Evolutionary conservation across 2,113 vertebrate species (phyloP), one percentile per base, ranked within the genome.

Genomic region (Vicugna pacos): DNA sequence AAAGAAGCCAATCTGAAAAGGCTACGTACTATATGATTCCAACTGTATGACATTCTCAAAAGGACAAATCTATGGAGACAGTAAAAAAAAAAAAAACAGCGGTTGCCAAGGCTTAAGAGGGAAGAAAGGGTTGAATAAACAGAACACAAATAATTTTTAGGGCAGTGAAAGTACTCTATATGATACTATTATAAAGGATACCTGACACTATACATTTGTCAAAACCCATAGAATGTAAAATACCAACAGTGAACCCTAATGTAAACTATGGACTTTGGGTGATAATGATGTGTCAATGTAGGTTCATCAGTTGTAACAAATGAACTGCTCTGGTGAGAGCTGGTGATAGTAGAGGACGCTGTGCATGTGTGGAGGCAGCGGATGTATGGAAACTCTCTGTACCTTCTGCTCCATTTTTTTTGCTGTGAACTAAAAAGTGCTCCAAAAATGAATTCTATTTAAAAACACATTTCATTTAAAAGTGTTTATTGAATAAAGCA

Each of bases 401-500:
- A 20, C 38, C 16, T 48, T 73, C 35, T 46, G 38, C 3, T 62
- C 64, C 30, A n/a, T 35, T 83, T 62, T 83, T 62, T 58, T 92
- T 76, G 4, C 8, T 46, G 32, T 48, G 4, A 83, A 76, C 1
- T 4, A 77, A 89, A 77, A 89, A 52, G 3, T 28, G 20, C 58
- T 83, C 35, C 77, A 83, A 77, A 83, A 60, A 32, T 13, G 64
- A 84, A 94, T 72, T 72, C 1, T 16, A 64, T 70, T 52, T 17
- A 86, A 86, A 85, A 60, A 77, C 16, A 73, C 7, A 87, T 77
- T 79, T 93, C 22, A 12, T 87, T 90, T 67, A 4, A 58, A 64
- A 17, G 35, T 52, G 26, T 46, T 58, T 83, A 42, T 64, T 89
- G 52, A 76, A 70, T 56, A 58, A 79, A 95, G n/a, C 8, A 28